A percentile compares a stretch with the other conserved stretches of the same genome.
Evolutionary conservation across 2,113 vertebrate species (phyloP).

Genomic region (Labeo catla): DNA sequence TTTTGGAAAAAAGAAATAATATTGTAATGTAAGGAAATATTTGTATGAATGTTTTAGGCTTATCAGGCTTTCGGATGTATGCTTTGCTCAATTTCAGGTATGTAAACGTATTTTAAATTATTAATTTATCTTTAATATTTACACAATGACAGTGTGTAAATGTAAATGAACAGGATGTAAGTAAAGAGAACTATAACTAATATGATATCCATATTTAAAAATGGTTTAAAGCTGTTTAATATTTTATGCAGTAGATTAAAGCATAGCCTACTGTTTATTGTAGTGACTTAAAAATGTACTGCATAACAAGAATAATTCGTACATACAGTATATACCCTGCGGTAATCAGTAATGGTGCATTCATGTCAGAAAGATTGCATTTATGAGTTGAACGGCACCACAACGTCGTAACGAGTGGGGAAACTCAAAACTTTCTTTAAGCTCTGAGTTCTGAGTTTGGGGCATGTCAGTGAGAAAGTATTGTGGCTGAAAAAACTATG

Average conservation of each 20-base stretch:
- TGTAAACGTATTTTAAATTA: neutral
- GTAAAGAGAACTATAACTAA: neutral
- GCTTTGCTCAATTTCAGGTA: no score
- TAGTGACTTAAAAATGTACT: neutral
- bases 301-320: no score
- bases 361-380: no score
- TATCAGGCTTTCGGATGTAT: neutral
- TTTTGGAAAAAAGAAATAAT: no score
- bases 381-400: neutral
- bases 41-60: neutral
- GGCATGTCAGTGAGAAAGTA: neutral
- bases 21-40: no score
- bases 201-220: neutral
- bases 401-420: neutral
- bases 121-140: neutral
- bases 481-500: neutral
- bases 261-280: neutral
- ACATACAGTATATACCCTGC: no score
- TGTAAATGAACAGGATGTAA: neutral
- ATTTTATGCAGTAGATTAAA: neutral
- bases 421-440: neutral
- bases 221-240: neutral
- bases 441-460: neutral
- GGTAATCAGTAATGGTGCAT: no score
- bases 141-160: neutral